Conservation (phyloP, 2,113 vertebrate genomes). For the Climacteris rufus region DNA sequence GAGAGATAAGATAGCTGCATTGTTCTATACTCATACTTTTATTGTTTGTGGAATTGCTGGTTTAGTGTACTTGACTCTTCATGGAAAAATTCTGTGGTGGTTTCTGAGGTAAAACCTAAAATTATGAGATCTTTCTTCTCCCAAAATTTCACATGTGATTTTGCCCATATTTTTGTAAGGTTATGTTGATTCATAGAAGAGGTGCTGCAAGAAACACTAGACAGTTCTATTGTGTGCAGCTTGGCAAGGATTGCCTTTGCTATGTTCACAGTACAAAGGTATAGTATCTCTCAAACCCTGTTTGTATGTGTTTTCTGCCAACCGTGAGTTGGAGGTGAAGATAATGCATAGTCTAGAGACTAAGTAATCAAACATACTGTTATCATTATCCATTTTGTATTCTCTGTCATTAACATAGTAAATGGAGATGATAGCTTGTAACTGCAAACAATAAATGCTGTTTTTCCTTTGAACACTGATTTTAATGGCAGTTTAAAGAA, state of each 20-base stretch:
- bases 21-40: not conserved
- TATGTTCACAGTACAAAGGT: not conserved
- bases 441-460: not conserved
- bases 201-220: not conserved
- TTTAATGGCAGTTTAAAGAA: slow-evolving; percentile 26
- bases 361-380: slow-evolving; percentile 8
- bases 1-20: not conserved
- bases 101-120: not conserved
- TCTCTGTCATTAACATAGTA: not conserved
- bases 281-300: not conserved
- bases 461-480: not conserved
- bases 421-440: slow-evolving; percentile 9
- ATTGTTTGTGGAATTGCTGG: not conserved
- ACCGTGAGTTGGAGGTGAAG: not conserved
- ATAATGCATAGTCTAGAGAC: slow-evolving; percentile 9
- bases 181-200: not conserved
- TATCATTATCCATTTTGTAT: not conserved
- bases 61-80: not conserved
- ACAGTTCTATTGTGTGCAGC: not conserved
- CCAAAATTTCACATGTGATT: not conserved
- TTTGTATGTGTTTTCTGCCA: not conserved
- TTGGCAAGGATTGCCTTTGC: not conserved
- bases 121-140: not conserved
- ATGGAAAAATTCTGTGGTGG: not conserved
- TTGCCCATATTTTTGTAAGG: not conserved